Base-by-base conservation (phyloP, 2,113 vertebrate species). In the Camarhynchus parvulus region DNA sequence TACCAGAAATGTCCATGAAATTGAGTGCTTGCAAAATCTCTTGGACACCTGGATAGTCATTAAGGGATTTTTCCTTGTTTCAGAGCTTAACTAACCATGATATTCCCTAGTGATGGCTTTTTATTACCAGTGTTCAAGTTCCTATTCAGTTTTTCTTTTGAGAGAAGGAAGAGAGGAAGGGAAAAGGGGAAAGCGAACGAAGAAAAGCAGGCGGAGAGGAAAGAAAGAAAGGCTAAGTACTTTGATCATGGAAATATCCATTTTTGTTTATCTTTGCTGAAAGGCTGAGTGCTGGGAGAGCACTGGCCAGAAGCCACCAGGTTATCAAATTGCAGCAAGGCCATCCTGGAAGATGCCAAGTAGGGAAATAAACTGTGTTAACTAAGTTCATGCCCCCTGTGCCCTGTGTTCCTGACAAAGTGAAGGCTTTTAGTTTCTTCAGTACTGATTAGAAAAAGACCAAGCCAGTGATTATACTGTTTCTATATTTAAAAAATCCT, bases 161-260 rank as follows among this genome's bases (percentile, higher is more conserved):
- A 86, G 55, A 69, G 41, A 64, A 59, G 20, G 18, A 53, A 39
- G 33, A 30, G 13, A 47, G 11, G n/a, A 53, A 53, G 31, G 16
- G 16, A 28, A 49, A 33, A 35, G 16, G 9, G 37, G 4, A 23
- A 23, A 15, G 7, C 0, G 1, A 55, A 47, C 0, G 2, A 47
- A 11, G 23, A 31, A 42, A 9, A 20, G 13, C 31, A 56, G 33
- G 55, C 7, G 20, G 11, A 19, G 18, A 47, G 18, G 37, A 7
- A 53, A 30, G 52, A 52, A 52, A 15, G 22, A 25, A 59, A 17
- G 23, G 9, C 4, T 17, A 53, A 63, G 6, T 53, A 55, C 52
- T 79, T 42, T 61, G 24, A 41, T 47, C 3, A 20, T 56, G 31
- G 49, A 85, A 90, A 79, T 59, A 55, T 1, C 12, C 2, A 5